Conservation (phyloP, 1,140 invertebrate species). For the Phthorimaea operculella region DNA sequence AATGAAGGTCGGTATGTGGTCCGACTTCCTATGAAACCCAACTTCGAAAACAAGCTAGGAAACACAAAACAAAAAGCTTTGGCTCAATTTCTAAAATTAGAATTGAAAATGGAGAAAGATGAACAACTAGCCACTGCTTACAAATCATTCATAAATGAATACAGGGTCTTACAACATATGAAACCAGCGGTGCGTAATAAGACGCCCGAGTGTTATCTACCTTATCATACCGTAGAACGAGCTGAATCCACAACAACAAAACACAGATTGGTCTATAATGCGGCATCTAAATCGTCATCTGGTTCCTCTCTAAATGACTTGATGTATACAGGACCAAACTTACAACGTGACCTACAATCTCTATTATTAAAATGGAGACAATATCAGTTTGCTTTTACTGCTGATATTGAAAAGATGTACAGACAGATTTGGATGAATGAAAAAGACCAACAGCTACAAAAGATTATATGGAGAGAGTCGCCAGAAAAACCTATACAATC, state of each 20-base stretch:
- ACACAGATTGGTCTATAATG: slow-evolving; percentile 16
- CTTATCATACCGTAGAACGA: slow-evolving; percentile 11
- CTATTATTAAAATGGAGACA: slow-evolving; percentile 32
- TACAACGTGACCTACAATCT: slow-evolving; percentile 28
- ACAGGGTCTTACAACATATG: slow-evolving; percentile 7
- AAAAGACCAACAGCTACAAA: slow-evolving; percentile 26
- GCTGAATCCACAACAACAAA: slow-evolving; percentile 8
- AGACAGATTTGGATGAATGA: slow-evolving; percentile 20
- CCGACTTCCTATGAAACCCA: slow-evolving; percentile 15
- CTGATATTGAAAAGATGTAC: slow-evolving; percentile 45
- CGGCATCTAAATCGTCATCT: slow-evolving; percentile 14
- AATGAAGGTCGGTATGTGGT: slow-evolving; percentile 20
- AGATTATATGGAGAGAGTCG: slow-evolving; percentile 37
- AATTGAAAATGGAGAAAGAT: neutral
- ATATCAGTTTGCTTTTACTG: slow-evolving; percentile 26
- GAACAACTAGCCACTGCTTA: slow-evolving; percentile 10
- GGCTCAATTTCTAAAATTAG: slow-evolving; percentile 10
- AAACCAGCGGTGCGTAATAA: neutral
- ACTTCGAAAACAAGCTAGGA: slow-evolving; percentile 14
- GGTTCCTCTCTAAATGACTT: slow-evolving; percentile 30
- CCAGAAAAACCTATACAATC: slow-evolving; percentile 20
- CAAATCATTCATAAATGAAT: slow-evolving; percentile 28
- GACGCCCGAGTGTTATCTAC: neutral
- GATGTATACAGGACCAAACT: slow-evolving; percentile 28
- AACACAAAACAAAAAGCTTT: slow-evolving; percentile 15